Evolutionary conservation across 2,797 vertebrate genomes (phyloP), one percentile per base, ranked within the genome.

Genomic region (Rhinella marina): DNA sequence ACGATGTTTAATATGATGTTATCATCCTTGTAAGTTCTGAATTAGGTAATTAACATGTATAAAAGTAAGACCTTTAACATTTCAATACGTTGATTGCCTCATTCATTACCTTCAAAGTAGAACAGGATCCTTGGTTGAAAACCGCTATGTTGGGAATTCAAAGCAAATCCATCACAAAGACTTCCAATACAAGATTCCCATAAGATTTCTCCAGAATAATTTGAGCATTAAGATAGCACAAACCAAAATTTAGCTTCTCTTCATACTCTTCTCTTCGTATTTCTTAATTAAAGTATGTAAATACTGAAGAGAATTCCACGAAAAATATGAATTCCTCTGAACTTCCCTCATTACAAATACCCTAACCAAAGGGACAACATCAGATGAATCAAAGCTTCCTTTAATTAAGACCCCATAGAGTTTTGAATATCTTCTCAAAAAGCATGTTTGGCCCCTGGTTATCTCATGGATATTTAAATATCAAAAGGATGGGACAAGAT

Each of bases 381-480:
- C 14, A 64, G 57, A 81, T 41, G 41, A 81, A 81, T 81, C 79
- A 81, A 81, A 64, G 79, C 29, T 62, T 81, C 59, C 79, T 81
- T 62, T 81, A 81, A 81, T 81, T 62, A 81, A 25, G 59, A 48
- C 79, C 59, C 57, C 57, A 64, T 50, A 81, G 79, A 64, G 56
- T 62, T 29, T 81, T 3, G 10, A 81, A 41, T 7, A 62, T 62
- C 10, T 81, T 81, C 57, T 23, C 17, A 62, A 48, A 59, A 23
- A 48, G 13, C 79, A 41, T 64, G 8, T 0, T 61, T 61, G 27
- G 25, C 78, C 78, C 54, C 54, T 80, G 56, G 78, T 80, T 59
- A 80, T 80, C 56, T 61, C 17, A 61, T 81, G 19, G 19, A 81
- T 62, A 81, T 81, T 81, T 81, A 62, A 62, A 81, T 81, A 81